Evolutionary conservation across 2,797 vertebrate species (phyloP).

Genomic region (Centropyge bicolor): DNA sequence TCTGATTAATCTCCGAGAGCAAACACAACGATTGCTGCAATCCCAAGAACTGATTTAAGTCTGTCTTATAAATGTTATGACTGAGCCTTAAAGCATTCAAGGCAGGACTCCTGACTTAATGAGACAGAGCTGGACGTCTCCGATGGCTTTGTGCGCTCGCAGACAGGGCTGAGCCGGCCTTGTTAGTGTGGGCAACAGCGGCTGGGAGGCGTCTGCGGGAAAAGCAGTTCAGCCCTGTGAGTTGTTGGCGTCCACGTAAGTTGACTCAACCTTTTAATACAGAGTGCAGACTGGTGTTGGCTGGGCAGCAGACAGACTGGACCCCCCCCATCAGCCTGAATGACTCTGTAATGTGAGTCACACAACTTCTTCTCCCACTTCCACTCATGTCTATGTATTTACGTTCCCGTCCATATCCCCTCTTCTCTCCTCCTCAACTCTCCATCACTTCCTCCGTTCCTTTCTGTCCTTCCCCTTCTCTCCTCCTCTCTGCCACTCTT

Average conservation of each 20-base stretch:
- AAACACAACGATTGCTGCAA: neutral
- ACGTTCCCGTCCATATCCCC: conserved; percentile 6
- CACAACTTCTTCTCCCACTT: conserved; percentile 32
- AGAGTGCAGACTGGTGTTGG: conserved; percentile 30
- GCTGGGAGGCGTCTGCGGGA: conserved; percentile 10
- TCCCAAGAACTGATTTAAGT: neutral
- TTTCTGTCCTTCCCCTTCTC: conserved; percentile 20
- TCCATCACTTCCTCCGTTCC: conserved; percentile 15
- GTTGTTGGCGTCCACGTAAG: conserved; percentile 4
- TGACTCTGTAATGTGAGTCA: conserved; percentile 53
- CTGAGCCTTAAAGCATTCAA: neutral
- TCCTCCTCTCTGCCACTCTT: conserved; percentile 25
- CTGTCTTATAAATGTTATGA: neutral
- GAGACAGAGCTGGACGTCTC: neutral
- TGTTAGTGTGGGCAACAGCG: conserved; percentile 23
- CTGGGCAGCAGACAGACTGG: conserved; percentile 27
- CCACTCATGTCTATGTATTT: conserved; percentile 25
- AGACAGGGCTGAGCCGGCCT: neutral
- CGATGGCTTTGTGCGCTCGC: neutral
- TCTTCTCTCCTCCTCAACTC: neutral
- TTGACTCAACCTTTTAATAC: conserved; percentile 54
- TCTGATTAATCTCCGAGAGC: neutral
- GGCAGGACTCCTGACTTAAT: neutral
- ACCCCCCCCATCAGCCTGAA: conserved; percentile 26
- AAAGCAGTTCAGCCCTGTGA: conserved; percentile 21